These are phyloP conservation scores for Dromococcyx pavoninus DNA, from an alignment of 2,797 vertebrate genomes.

Conservation along the genomic window DNA sequence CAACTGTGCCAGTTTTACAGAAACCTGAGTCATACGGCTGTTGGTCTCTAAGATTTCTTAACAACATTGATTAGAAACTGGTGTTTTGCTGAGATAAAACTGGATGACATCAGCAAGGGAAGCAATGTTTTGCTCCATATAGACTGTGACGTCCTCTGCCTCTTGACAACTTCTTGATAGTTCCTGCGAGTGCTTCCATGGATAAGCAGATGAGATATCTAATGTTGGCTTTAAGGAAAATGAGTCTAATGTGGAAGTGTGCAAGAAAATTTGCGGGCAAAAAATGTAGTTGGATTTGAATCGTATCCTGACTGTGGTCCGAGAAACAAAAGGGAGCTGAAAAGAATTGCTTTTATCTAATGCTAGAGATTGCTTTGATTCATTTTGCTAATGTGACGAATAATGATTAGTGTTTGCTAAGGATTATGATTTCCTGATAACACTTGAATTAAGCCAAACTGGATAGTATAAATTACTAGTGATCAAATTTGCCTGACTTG, in stretches of 20 bases:
- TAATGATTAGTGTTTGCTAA: conserved; percentile 28
- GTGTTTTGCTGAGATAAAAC: conserved; percentile 71
- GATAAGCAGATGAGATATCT: conserved; percentile 37
- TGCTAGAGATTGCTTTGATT: background rate
- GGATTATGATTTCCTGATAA: conserved; percentile 26
- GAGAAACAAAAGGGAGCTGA: background rate
- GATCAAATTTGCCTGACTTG: background rate
- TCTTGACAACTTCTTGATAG: conserved; percentile 54
- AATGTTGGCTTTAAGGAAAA: conserved; percentile 17
- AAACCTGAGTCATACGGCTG: background rate
- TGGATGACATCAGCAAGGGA: conserved; percentile 64
- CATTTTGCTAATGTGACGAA: conserved; percentile 34
- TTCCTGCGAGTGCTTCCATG: conserved; percentile 35
- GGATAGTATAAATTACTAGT: background rate
- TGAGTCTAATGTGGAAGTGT: background rate
- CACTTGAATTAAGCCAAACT: background rate
- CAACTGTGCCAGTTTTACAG: conserved; percentile 51
- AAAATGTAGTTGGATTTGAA: background rate
- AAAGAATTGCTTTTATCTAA: background rate
- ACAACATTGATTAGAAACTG: conserved; percentile 31
- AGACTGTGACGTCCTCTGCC: background rate
- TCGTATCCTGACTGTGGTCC: background rate
- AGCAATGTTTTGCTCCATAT: conserved; percentile 47
- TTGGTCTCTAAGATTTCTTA: conserved; percentile 36
- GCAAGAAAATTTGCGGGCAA: background rate